Conservation (phyloP, 2,797 vertebrate species). For the Onychomys leucogaster region DNA sequence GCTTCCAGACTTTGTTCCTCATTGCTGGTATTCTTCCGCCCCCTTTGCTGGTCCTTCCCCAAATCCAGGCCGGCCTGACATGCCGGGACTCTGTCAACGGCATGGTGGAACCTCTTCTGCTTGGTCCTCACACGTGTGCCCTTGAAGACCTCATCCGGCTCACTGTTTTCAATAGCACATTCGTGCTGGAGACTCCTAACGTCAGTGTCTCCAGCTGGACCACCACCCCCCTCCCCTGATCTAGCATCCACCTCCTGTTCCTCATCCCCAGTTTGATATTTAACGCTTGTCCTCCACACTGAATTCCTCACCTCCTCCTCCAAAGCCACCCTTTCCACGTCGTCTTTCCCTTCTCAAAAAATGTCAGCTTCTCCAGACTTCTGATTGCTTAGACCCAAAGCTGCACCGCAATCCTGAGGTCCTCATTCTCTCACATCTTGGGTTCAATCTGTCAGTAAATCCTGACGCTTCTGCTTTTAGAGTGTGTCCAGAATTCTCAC, state of each 20-base stretch:
- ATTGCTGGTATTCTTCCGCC: background rate
- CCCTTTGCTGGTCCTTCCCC: background rate
- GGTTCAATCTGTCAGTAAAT: background rate
- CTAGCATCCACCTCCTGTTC: background rate
- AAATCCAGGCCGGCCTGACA: background rate
- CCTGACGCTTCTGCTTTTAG: constrained; percentile 21
- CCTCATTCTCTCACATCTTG: background rate
- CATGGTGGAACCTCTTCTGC: background rate
- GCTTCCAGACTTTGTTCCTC: background rate
- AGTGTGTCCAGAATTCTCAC: constrained; percentile 8
- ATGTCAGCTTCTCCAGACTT: constrained; percentile 1
- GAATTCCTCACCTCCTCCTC: background rate
- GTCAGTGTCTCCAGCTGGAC: background rate
- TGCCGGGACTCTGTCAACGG: background rate
- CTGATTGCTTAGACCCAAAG: background rate
- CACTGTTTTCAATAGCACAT: background rate
- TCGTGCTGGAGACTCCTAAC: background rate
- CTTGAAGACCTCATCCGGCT: background rate
- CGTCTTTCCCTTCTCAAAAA: constrained; percentile 14
- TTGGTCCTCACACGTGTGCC: background rate
- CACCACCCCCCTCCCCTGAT: background rate
- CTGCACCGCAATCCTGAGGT: background rate
- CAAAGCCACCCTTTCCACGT: background rate
- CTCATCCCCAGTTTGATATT: background rate
- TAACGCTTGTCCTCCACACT: background rate